These are phyloP conservation scores for Microcebus lehilahytsara DNA, from an alignment of 2,113 vertebrate genomes.

Conservation along the genomic window DNA sequence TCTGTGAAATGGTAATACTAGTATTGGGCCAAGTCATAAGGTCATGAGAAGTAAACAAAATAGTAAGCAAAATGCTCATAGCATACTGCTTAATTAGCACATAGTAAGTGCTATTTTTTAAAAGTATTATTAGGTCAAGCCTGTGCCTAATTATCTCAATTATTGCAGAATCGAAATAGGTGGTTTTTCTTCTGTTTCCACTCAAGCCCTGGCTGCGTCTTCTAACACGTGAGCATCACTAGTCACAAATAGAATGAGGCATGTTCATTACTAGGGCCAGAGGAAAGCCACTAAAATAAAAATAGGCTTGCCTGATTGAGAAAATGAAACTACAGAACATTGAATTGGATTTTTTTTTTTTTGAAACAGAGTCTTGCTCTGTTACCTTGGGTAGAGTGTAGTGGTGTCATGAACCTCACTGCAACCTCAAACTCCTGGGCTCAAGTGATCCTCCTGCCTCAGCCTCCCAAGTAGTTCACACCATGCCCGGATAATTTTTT, in stretches of 20 bases:
- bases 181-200: background rate
- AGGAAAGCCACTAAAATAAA: background rate
- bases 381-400: too few species aligned
- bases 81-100: background rate
- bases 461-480: too few species aligned
- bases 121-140: background rate
- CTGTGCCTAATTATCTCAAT: background rate
- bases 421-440: too few species aligned
- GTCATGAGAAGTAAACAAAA: constrained; percentile 1
- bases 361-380: too few species aligned
- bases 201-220: background rate
- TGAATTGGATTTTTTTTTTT: background rate
- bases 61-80: background rate
- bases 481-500: too few species aligned
- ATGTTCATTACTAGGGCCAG: background rate
- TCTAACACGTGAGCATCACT: background rate
- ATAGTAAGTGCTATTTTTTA: background rate
- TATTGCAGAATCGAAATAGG: background rate
- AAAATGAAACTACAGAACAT: background rate
- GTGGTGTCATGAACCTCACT: too few species aligned
- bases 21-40: background rate
- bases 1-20: background rate
- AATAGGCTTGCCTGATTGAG: background rate
- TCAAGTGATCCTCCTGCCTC: too few species aligned
- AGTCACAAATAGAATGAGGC: background rate